Evolutionary conservation across 2,113 vertebrate species (phyloP).

Genomic region (Calidris pugnax): DNA sequence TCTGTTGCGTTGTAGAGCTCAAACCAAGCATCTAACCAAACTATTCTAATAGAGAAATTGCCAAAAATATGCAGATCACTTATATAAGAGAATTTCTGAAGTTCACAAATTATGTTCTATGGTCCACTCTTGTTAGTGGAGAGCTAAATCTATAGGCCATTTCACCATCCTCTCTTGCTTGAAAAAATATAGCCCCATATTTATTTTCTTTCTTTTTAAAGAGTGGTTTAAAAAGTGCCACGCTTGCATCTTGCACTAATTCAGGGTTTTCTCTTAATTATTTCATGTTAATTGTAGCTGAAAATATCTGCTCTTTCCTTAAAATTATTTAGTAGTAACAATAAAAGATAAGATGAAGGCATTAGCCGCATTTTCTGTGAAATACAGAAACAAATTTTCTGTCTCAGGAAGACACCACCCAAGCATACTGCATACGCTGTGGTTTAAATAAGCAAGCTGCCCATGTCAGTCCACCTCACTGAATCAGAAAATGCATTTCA

Average conservation of each 20-base stretch:
- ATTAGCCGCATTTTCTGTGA: not conserved
- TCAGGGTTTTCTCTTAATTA: not conserved
- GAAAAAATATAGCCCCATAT: not conserved
- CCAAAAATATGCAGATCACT: not conserved
- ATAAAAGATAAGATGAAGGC: not conserved
- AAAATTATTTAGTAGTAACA: not conserved
- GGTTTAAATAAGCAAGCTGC: conserved; percentile 14
- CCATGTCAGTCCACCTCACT: conserved; percentile 16
- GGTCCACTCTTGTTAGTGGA: not conserved
- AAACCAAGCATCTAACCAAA: not conserved
- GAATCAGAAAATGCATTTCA: conserved; percentile 46
- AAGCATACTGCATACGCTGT: not conserved
- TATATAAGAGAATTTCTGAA: not conserved
- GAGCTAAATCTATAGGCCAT: not conserved
- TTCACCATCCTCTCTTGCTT: not conserved
- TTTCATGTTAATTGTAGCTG: not conserved
- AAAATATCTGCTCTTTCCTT: not conserved
- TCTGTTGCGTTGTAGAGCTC: not conserved
- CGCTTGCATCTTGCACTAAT: not conserved
- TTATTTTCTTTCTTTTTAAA: not conserved
- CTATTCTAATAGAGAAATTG: not conserved
- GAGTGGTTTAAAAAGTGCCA: no score
- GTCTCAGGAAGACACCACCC: not conserved
- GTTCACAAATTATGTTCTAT: accelerated
- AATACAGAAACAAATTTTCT: not conserved